Evolutionary conservation across 2,797 vertebrate species (phyloP), one percentile per base, ranked within the genome.

Genomic region (Paedocypris micromegethes): DNA sequence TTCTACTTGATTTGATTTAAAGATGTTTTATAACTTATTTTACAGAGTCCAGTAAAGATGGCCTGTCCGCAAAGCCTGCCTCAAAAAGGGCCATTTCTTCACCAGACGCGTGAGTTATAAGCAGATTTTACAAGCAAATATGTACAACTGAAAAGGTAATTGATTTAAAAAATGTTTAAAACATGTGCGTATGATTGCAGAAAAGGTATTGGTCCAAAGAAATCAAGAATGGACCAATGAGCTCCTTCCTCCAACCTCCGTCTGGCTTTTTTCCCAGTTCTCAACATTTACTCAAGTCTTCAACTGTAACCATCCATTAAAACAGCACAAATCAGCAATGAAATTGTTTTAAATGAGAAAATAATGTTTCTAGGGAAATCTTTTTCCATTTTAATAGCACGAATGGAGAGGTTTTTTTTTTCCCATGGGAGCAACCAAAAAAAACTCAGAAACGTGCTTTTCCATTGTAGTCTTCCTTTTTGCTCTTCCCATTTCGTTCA

Each of bases 161-260:
- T 23, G 23, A 23, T 23, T 23, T 1, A 23, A 23, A 23, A 23
- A 23, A 23, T n/a, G n/a, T n/a, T n/a, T n/a, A 23, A 23, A 23
- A 2, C 4, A 7, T 45, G 3, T 49, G 3, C 5, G 3, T 81
- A 83, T 3, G 81, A 43, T 85, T 80, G 39, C 83, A 96, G 93
- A 85, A 96, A 96, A 91, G 79, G 87, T 78, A 85, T 90, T 67
- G 91, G 92, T 91, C 92, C 90, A 88, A 96, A 95, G 92, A 96
- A 96, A 84, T 92, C 92, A 59, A 92, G 94, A 82, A 90, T 91
- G 76, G 94, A 96, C 80, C 92, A 94, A 86, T 96, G 88, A 94
- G 86, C 41, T 9, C 53, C 43, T 51, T 57, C 57, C 78, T 83
- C 54, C 70, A 76, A 86, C 84, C 41, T 63, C 83, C 40, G 82